Evolutionary conservation across 1,140 invertebrate species (phyloP).

Genomic region (Coboldia fuscipes): DNA sequence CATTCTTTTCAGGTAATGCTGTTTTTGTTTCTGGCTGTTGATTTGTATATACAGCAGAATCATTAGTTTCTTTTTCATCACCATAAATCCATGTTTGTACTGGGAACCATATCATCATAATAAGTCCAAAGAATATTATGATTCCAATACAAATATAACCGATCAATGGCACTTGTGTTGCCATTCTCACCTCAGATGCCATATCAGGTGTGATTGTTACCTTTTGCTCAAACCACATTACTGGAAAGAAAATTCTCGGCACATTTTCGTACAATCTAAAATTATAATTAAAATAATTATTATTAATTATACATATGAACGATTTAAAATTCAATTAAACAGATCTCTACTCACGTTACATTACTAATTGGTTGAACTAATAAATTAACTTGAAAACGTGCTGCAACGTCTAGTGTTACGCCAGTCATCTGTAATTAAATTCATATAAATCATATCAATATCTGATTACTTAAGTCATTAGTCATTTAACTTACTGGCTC

Average conservation of each 20-base stretch:
- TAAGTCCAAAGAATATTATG: slow-evolving; percentile 12
- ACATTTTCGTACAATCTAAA: slow-evolving; percentile 38
- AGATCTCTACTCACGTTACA: slow-evolving; percentile 32
- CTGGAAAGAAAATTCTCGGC: slow-evolving; percentile 45
- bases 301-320: neutral
- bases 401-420: slow-evolving; percentile 49
- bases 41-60: too few relatives aligned
- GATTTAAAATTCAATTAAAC: slow-evolving; percentile 2
- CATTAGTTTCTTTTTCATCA: too few relatives aligned
- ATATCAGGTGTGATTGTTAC: slow-evolving; percentile 32
- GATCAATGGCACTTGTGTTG: slow-evolving; percentile 9
- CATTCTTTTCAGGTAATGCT: too few relatives aligned
- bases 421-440: slow-evolving; percentile 30
- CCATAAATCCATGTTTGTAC: too few relatives aligned
- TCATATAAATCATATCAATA: neutral
- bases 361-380: slow-evolving; percentile 37
- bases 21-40: too few relatives aligned
- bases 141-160: slow-evolving; percentile 16
- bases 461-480: neutral
- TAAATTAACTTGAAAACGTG: slow-evolving; percentile 55
- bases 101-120: slow-evolving; percentile 14
- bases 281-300: slow-evolving; percentile 6
- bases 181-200: slow-evolving; percentile 16
- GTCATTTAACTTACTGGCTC: slow-evolving; percentile 39
- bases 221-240: slow-evolving; percentile 55